Evolutionary conservation across 2,888 invertebrate species (phyloP), one percentile per base, ranked within the genome.

Genomic region (Meghimatium bilineatum): DNA sequence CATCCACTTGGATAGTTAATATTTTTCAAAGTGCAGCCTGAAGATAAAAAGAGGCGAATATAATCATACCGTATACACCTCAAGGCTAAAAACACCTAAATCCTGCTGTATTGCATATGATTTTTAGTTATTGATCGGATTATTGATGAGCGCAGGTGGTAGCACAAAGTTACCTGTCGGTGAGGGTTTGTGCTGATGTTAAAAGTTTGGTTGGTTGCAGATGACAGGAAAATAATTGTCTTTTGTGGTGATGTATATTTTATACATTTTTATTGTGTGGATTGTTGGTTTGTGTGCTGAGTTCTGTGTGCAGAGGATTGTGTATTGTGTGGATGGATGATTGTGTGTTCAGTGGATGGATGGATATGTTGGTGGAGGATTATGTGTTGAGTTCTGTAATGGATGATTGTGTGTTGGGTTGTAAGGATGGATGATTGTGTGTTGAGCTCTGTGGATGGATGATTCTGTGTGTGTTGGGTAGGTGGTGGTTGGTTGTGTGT

Each of bases 81-180:
- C 8, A 10, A 34, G 67, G 67, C 67, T 67, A 34, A 10, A 34
- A 67, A 67, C 32, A 34, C 67, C 32, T 67, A 67, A 67, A 29
- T 34, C 14, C 32, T 67, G 67, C 67, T 67, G 67, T 14, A 34
- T 67, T 67, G 67, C 67, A 32, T 67, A 67, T 67, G 67, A 34
- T 67, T 67, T 67, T 32, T 32, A 67, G 67, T 14, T 67, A 67
- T 67, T 34, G 67, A 67, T 67, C 34, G 34, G 34, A 14, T 10
- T 67, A 67, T 67, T 67, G 67, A 67, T 67, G 67, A 29, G 44
- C 29, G 29, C 49, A 74, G 44, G 49, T 74, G 44, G 26, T 49
- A 26, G 49, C 3, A 44, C 20, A 49, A n/a, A 12, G n/a, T 69
- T 29, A 44, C 38, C n/a, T 49, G 36, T 49, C 32, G 3, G 14